These are phyloP conservation scores for Meteorus colon DNA, from an alignment of 2,888 invertebrate genomes.

Conservation along the genomic window DNA sequence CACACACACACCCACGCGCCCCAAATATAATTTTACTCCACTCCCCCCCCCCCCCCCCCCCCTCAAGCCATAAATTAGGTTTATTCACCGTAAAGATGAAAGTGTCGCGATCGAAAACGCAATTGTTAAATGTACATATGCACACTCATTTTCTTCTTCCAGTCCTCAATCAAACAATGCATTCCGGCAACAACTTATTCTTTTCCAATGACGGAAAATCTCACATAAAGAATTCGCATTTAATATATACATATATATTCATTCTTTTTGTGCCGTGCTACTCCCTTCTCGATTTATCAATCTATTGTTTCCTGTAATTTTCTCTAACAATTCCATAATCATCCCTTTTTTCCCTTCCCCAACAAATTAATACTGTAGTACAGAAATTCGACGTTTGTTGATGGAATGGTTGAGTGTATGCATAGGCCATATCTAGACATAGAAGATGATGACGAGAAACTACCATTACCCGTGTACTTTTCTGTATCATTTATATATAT, in stretches of 20 bases:
- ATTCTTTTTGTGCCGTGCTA: neutral
- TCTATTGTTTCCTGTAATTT: constrained; percentile 28
- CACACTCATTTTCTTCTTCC: constrained; percentile 28
- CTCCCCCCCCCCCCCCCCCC: too few relatives aligned
- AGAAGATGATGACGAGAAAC: neutral
- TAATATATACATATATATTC: neutral
- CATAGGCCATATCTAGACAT: neutral
- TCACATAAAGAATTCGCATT: neutral
- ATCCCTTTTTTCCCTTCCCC: constrained; percentile 4
- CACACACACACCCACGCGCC: too few relatives aligned
- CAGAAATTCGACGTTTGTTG: neutral
- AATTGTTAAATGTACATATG: neutral
- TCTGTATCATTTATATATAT: neutral
- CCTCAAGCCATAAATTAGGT: neutral
- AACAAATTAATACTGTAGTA: neutral
- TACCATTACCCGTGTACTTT: neutral
- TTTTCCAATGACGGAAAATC: neutral
- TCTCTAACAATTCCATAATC: constrained; percentile 2
- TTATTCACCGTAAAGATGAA: neutral
- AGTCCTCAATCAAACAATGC: neutral
- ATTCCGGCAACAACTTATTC: neutral
- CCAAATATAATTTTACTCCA: too few relatives aligned
- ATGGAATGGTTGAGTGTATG: neutral
- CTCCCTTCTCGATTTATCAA: neutral
- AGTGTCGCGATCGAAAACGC: neutral